phyloP scores from a whole-genome alignment of 2,888 invertebrate species.

The Patella caerulea region DNA sequence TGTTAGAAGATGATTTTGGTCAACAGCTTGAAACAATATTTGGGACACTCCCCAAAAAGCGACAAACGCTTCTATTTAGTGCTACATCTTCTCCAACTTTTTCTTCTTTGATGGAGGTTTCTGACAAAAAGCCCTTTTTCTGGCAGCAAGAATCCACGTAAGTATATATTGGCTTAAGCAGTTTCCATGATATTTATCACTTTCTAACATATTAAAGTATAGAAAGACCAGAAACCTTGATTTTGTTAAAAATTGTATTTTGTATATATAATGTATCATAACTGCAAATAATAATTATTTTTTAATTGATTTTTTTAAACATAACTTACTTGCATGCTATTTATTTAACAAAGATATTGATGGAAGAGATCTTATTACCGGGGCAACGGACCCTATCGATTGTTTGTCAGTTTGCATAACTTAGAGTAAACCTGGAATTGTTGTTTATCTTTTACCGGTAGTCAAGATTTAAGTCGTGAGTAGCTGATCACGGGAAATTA shows the following conservation, averaged over 20 bases:
- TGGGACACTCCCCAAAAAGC: conserved; percentile 82
- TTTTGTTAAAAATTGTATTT: too few species aligned
- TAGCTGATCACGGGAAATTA: too few species aligned
- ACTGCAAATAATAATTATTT: too few species aligned
- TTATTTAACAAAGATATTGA: too few species aligned
- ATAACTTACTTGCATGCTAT: too few species aligned
- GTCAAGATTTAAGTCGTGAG: too few species aligned
- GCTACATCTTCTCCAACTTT: conserved; percentile 93
- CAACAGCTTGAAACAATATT: conserved; percentile 80
- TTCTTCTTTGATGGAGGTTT: conserved; percentile 79
- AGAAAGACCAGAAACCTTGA: not conserved
- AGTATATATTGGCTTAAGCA: conserved; percentile 22
- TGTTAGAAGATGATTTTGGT: conserved; percentile 75
- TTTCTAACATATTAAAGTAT: conserved; percentile 1
- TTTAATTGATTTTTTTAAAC: too few species aligned
- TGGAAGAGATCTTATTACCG: too few species aligned
- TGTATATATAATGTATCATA: not conserved
- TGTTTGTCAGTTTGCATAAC: too few species aligned
- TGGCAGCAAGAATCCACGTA: conserved; percentile 79
- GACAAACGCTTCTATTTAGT: conserved; percentile 90
- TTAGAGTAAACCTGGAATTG: too few species aligned
- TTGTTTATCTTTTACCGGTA: too few species aligned
- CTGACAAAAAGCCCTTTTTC: conserved; percentile 75
- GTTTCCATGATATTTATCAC: not conserved
- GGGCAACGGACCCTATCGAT: too few species aligned